Evolutionary conservation across 2,888 invertebrate species (phyloP), one percentile per base, ranked within the genome.

Genomic region (Polietes domitor): DNA sequence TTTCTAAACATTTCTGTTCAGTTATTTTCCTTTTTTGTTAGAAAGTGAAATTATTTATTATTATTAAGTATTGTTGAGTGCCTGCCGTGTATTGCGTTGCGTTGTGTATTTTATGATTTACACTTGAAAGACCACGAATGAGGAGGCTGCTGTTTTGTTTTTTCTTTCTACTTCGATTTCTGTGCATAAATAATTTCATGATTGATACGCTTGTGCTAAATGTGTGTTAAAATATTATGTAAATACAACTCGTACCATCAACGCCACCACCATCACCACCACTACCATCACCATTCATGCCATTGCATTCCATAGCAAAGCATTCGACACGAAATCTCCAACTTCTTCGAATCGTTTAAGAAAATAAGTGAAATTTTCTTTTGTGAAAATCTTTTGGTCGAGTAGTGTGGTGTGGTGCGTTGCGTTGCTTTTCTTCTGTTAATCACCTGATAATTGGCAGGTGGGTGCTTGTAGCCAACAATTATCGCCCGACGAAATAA

Each of bases 151-250:
- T n/a, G n/a, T n/a, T n/a, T n/a, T n/a, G n/a, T n/a, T n/a, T n/a
- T n/a, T n/a, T 47, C 47, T n/a, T 47, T 9, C 9, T 32, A 6
- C 32, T 50, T 26, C 58, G 61, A 61, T 61, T 61, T 61, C 61
- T 61, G 24, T 61, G 4, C 58, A 26, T 26, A 19, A 10, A 32
- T 77, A 70, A 7, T 65, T 58, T 26, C 9, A 58, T 58, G 47
- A 71, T 71, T 77, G 72, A 55, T 80, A 80, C 80, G 80, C 80
- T 74, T 83, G 83, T 75, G 77, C 65, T 78, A 83, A 80, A 74
- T 80, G 80, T 77, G 80, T 83, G 83, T 84, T 80, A 84, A 82
- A 79, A 72, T 84, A 78, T 84, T 84, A 84, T 84, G 83, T 84
- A 84, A 84, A 84, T 84, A 78, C 37, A 7, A 37, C 4, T n/a